Conservation (phyloP, 1,140 invertebrate genomes). For the Philopotamus ludificatus region DNA sequence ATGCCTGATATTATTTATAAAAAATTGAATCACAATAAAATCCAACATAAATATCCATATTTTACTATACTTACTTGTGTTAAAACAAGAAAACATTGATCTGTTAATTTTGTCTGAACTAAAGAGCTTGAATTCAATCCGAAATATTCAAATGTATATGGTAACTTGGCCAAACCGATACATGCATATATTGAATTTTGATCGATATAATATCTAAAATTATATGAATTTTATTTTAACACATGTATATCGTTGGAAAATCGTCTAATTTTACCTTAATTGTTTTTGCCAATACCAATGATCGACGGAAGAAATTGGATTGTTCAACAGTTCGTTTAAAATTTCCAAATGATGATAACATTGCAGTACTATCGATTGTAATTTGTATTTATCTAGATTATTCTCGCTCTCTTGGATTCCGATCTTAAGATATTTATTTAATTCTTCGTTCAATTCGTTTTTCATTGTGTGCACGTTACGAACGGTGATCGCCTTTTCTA, state of each 20-base stretch:
- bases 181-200: slow-evolving; percentile 61
- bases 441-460: slow-evolving; percentile 48
- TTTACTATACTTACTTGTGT: slow-evolving; percentile 69
- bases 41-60: neutral
- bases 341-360: slow-evolving; percentile 88
- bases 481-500: slow-evolving; percentile 75
- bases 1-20: slow-evolving; percentile 63
- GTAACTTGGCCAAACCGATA: slow-evolving; percentile 89
- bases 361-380: slow-evolving; percentile 83
- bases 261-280: slow-evolving; percentile 66
- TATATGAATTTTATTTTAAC: no score
- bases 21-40: slow-evolving; percentile 11
- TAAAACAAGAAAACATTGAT: slow-evolving; percentile 93
- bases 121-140: slow-evolving; percentile 84
- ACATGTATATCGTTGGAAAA: neutral
- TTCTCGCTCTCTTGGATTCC: slow-evolving; percentile 45
- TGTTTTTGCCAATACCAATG: slow-evolving; percentile 97
- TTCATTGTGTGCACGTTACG: slow-evolving; percentile 61
- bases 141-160: slow-evolving; percentile 97
- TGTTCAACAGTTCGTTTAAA: slow-evolving; percentile 72
- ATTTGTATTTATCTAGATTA: slow-evolving; percentile 63
- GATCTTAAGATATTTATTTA: slow-evolving; percentile 46
- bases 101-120: slow-evolving; percentile 90
- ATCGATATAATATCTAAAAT: slow-evolving; percentile 59
- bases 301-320: slow-evolving; percentile 61